Evolutionary conservation across 2,113 vertebrate genomes (phyloP).

Genomic region (Potamarius usumacintae): DNA sequence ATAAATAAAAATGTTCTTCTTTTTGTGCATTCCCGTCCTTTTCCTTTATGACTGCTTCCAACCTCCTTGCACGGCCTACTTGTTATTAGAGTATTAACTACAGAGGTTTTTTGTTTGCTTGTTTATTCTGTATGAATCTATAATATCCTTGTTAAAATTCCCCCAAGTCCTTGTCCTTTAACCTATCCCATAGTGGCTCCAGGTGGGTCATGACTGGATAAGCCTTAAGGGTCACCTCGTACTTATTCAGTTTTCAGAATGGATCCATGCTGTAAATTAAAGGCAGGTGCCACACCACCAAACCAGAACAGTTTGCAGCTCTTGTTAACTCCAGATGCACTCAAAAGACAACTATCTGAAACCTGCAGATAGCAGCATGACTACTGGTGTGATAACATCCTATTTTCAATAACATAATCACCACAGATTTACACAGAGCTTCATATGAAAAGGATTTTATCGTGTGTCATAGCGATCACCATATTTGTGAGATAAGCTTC

Average conservation of each 20-base stretch:
- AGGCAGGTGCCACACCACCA: not conserved
- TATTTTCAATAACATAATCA: slow-evolving; percentile 13
- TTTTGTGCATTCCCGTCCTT: not conserved
- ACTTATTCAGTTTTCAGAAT: not conserved
- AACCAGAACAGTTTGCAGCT: not conserved
- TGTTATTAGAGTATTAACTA: not conserved
- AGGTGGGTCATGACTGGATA: not conserved
- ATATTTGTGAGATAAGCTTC: slow-evolving; percentile 29
- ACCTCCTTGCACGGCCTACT: not conserved
- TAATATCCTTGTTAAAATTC: slow-evolving; percentile 63
- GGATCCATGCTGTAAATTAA: not conserved
- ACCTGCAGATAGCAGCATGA: not conserved
- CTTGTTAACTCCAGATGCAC: not conserved
- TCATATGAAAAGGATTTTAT: not conserved
- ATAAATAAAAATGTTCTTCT: not conserved
- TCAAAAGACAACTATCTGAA: not conserved
- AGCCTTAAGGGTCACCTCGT: not conserved
- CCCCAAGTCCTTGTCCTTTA: not conserved
- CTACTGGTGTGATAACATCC: not conserved
- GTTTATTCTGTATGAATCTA: not conserved
- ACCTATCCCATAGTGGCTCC: slow-evolving; percentile 29
- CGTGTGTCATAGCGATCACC: slow-evolving; percentile 3
- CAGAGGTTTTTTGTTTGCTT: not conserved
- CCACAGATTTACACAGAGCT: slow-evolving; percentile 11
- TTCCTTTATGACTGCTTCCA: not conserved